These are phyloP conservation scores for Drosophila borealis DNA, from an alignment of 2,888 invertebrate genomes.

Conservation along the genomic window DNA sequence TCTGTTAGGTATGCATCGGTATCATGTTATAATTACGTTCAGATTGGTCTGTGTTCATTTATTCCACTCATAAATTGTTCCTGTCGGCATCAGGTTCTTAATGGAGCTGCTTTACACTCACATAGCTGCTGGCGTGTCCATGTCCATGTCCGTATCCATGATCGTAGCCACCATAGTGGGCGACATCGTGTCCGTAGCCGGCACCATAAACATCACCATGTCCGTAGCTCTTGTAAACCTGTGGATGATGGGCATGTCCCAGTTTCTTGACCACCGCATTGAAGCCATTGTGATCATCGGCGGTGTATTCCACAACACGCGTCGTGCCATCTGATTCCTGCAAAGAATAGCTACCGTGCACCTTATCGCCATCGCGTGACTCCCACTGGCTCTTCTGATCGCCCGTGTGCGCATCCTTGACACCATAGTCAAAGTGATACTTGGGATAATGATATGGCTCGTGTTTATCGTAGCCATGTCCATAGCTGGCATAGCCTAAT, in stretches of 20 bases:
- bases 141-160: slow-evolving; percentile 53
- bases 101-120: slow-evolving; percentile 76
- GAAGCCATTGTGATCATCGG: slow-evolving; percentile 86
- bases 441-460: slow-evolving; percentile 85
- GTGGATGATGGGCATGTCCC: slow-evolving; percentile 83
- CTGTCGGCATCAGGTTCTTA: slow-evolving; percentile 30
- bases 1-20: slow-evolving; percentile 10
- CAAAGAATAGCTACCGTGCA: slow-evolving; percentile 85
- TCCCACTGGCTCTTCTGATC: slow-evolving; percentile 86
- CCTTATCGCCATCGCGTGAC: slow-evolving; percentile 86
- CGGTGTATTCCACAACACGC: slow-evolving; percentile 85
- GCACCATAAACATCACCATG: slow-evolving; percentile 58
- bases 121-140: slow-evolving; percentile 81
- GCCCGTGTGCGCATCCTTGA: slow-evolving; percentile 85
- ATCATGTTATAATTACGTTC: slow-evolving; percentile 18
- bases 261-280: slow-evolving; percentile 86
- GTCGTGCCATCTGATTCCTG: slow-evolving; percentile 86
- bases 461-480: slow-evolving; percentile 76
- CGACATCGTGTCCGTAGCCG: slow-evolving; percentile 58
- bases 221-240: slow-evolving; percentile 68
- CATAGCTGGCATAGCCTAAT: slow-evolving; percentile 40
- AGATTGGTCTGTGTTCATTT: slow-evolving; percentile 26
- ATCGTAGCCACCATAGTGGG: slow-evolving; percentile 44
- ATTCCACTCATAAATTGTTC: background rate
- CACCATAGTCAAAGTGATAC: slow-evolving; percentile 85